phyloP scores from a whole-genome alignment of 2,888 invertebrate genomes.

The Amblyjoppa fuscipennis region DNA sequence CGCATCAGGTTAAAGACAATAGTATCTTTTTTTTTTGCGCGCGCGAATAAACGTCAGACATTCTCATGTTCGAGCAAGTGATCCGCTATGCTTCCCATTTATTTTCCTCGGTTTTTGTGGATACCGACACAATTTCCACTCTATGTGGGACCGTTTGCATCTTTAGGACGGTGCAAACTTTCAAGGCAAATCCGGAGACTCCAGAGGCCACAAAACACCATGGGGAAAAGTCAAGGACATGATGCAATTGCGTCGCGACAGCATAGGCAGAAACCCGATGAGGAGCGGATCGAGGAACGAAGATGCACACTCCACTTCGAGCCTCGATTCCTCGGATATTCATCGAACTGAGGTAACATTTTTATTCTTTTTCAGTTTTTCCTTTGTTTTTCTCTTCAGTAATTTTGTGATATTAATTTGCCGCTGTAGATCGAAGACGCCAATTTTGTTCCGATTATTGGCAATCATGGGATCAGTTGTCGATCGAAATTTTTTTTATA shows the following conservation, averaged over 20 bases:
- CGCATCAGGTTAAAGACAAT: neutral
- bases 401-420: neutral
- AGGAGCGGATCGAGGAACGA: constrained; percentile 83
- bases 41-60: constrained; percentile 2
- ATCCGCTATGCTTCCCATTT: neutral
- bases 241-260: constrained; percentile 90
- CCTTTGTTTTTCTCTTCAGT: neutral
- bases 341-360: constrained; percentile 64
- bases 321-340: constrained; percentile 75
- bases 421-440: neutral
- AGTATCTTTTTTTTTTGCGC: neutral
- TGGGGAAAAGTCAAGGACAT: constrained; percentile 93
- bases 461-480: neutral
- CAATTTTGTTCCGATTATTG: neutral
- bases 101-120: neutral
- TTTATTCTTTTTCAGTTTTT: neutral
- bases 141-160: constrained; percentile 9
- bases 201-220: constrained; percentile 89
- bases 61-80: neutral
- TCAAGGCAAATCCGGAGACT: constrained; percentile 77
- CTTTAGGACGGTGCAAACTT: constrained; percentile 48
- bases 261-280: constrained; percentile 88
- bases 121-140: neutral
- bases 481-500: neutral
- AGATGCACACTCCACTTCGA: constrained; percentile 75